A percentile compares a stretch with the other conserved stretches of the same genome.
Conservation (phyloP, 2,888 invertebrate genomes). For the Hydriomena furcata region DNA sequence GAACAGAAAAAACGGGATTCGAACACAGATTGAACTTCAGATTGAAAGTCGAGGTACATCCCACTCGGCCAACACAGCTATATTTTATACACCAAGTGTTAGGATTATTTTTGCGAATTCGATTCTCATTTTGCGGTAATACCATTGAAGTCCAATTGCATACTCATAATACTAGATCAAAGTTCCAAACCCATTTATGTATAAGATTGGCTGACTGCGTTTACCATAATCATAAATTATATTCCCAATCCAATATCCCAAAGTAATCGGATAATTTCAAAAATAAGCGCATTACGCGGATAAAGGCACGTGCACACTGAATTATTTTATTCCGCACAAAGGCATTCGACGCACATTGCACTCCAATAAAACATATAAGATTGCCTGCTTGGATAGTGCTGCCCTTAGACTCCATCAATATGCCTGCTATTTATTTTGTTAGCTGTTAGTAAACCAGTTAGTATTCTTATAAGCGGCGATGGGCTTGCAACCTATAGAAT, state of each 20-base stretch:
- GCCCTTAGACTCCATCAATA: constrained; percentile 29
- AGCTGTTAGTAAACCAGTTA: too few relatives aligned
- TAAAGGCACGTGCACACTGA: constrained; percentile 63
- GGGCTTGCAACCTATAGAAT: too few relatives aligned
- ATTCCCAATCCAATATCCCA: constrained; percentile 54
- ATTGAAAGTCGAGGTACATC: too few relatives aligned
- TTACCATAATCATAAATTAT: constrained; percentile 38
- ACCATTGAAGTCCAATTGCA: constrained; percentile 7
- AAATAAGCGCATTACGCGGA: constrained; percentile 51
- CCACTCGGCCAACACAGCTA: too few relatives aligned
- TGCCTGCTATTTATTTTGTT: too few relatives aligned
- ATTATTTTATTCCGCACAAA: constrained; percentile 67
- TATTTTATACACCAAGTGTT: too few relatives aligned
- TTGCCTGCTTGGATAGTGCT: constrained; percentile 44
- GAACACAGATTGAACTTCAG: too few relatives aligned
- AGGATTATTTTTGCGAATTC: too few relatives aligned
- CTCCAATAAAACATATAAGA: constrained; percentile 64
- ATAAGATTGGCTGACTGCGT: constrained; percentile 13
- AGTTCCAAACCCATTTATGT: constrained; percentile 12
- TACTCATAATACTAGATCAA: background rate
- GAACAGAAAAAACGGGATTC: too few relatives aligned
- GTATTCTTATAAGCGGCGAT: too few relatives aligned
- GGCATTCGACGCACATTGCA: constrained; percentile 65
- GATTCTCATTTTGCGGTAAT: constrained; percentile 14
- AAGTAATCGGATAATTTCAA: constrained; percentile 66